Conservation (phyloP, 2,113 vertebrate genomes). For the Nothocercus nigrocapillus region DNA sequence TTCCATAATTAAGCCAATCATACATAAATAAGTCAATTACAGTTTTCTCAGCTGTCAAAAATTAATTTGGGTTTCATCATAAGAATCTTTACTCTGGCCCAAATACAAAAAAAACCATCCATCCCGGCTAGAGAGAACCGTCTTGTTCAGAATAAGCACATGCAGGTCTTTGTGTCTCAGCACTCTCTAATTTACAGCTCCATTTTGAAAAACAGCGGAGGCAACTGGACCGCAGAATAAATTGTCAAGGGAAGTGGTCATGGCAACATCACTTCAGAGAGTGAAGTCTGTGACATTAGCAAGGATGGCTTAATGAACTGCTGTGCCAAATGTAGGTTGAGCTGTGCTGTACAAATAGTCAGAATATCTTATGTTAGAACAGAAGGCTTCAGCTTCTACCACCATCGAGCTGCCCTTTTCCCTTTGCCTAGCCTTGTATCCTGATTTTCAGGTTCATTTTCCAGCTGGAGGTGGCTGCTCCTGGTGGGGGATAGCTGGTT, state of each 20-base stretch:
- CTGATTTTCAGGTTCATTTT: neutral
- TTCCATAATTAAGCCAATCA: neutral
- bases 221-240: conserved; percentile 53
- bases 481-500: neutral
- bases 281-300: conserved; percentile 47
- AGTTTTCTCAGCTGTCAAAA: neutral
- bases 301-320: conserved; percentile 42
- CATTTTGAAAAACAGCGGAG: conserved; percentile 26
- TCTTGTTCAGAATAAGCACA: neutral
- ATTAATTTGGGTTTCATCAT: neutral
- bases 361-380: neutral
- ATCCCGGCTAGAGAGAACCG: neutral
- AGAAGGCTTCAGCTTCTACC: neutral
- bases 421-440: neutral
- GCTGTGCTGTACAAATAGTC: neutral
- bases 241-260: conserved; percentile 70
- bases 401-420: neutral
- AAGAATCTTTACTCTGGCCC: neutral
- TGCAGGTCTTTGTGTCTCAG: neutral
- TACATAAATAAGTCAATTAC: neutral
- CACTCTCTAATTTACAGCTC: neutral
- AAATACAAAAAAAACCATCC: neutral
- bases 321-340: conserved; percentile 40
- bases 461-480: neutral
- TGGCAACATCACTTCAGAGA: conserved; percentile 62